Conservation (phyloP, 2,113 vertebrate species). For the Rousettus leschenaultii region DNA sequence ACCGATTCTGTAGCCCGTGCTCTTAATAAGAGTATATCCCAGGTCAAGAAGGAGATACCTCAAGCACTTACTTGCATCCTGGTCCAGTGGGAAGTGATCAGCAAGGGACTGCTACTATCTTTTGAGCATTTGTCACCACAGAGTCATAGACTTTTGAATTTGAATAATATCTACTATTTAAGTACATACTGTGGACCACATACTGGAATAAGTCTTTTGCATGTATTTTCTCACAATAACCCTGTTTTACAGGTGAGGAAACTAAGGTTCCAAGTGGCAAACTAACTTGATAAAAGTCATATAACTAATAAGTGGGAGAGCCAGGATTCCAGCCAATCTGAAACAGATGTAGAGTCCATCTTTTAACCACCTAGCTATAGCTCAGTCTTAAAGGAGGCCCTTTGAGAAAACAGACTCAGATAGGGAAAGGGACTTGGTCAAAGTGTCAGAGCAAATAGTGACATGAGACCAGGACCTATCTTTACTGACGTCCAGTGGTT, state of each 20-base stretch:
- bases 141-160: not conserved
- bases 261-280: not conserved
- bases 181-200: not conserved
- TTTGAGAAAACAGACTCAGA: not conserved
- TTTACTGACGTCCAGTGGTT: not conserved
- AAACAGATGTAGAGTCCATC: not conserved
- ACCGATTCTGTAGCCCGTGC: not conserved
- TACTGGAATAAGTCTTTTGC: not conserved
- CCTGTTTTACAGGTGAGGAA: constrained; percentile 1
- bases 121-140: not conserved
- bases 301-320: not conserved
- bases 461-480: not conserved
- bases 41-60: not conserved
- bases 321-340: constrained; percentile 5
- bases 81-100: not conserved
- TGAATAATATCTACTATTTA: not conserved
- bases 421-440: not conserved
- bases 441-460: not conserved
- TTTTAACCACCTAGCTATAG: not conserved
- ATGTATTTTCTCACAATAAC: not conserved
- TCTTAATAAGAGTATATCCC: not conserved
- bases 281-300: not conserved
- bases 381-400: not conserved
- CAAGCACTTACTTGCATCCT: not conserved
- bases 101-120: not conserved